Evolutionary conservation across 2,888 invertebrate genomes (phyloP).

Genomic region (Lepeophtheirus nordmannii): DNA sequence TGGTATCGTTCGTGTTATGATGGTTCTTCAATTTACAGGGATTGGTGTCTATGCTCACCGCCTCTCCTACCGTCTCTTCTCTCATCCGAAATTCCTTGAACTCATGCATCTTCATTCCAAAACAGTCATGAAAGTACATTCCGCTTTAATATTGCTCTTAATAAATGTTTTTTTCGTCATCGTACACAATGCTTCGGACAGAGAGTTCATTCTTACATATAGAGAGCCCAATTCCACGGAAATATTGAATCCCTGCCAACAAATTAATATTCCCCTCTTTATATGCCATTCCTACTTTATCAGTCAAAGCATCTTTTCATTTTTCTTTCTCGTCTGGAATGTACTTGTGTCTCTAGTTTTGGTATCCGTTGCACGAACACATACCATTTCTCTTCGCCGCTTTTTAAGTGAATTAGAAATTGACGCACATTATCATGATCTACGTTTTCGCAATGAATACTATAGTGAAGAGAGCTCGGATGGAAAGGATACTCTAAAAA

Average conservation of each 20-base stretch:
- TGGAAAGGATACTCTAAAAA: slow-evolving; percentile 22
- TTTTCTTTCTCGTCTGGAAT: slow-evolving; percentile 35
- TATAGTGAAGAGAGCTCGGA: slow-evolving; percentile 13
- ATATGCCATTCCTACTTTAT: background rate
- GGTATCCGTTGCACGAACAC: slow-evolving; percentile 37
- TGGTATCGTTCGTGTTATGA: slow-evolving; percentile 32
- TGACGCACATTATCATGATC: slow-evolving; percentile 29
- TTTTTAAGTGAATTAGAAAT: slow-evolving; percentile 26
- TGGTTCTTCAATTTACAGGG: slow-evolving; percentile 34
- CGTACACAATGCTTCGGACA: slow-evolving; percentile 28
- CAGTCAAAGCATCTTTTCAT: slow-evolving; percentile 32
- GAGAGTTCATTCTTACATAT: background rate
- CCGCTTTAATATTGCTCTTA: slow-evolving; percentile 32
- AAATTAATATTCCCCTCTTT: background rate
- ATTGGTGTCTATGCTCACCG: slow-evolving; percentile 36
- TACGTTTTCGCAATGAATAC: slow-evolving; percentile 32
- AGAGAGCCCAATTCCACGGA: too few relatives aligned
- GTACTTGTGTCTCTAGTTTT: slow-evolving; percentile 34
- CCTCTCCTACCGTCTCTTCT: slow-evolving; percentile 34
- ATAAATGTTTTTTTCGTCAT: slow-evolving; percentile 30
- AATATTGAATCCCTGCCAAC: slow-evolving; percentile 9
- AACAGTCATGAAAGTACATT: slow-evolving; percentile 35
- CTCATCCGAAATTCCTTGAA: slow-evolving; percentile 33
- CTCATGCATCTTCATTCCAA: slow-evolving; percentile 36
- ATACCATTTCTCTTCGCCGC: slow-evolving; percentile 34